Percentiles rank a stretch among this genome's conserved stretches.
Evolutionary conservation across 92 coral and sea anemone genomes (phyloP).

Genomic region (Scolanthus callimorphus): DNA sequence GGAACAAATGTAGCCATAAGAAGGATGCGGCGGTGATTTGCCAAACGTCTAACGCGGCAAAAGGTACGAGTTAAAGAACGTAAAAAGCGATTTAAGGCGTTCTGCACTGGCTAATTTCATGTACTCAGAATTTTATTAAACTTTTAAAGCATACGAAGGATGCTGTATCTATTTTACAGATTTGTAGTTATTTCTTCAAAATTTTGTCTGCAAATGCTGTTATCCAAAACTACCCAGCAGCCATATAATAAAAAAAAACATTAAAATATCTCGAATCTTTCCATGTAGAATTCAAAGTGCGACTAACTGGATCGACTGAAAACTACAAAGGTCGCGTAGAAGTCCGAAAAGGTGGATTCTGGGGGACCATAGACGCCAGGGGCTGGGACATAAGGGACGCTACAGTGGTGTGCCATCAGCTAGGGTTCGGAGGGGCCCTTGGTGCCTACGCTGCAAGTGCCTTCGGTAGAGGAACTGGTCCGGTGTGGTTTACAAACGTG

Average conservation of each 20-base stretch:
- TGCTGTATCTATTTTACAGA: too few species aligned
- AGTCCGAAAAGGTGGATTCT: constrained; percentile 28
- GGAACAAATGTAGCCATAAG: constrained; percentile 28
- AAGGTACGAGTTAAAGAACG: too few species aligned
- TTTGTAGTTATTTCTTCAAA: too few species aligned
- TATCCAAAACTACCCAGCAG: too few species aligned
- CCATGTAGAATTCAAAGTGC: constrained; percentile 11
- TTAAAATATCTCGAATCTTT: too few species aligned
- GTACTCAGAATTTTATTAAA: too few species aligned
- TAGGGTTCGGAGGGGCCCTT: constrained; percentile 27
- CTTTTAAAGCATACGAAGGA: too few species aligned
- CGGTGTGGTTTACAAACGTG: constrained; percentile 44
- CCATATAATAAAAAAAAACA: too few species aligned
- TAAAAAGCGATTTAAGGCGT: too few species aligned
- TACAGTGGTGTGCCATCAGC: constrained; percentile 47
- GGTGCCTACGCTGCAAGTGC: constrained; percentile 33
- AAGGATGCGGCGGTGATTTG: constrained; percentile 37
- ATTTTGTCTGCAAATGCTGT: too few species aligned
- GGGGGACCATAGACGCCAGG: constrained; percentile 47
- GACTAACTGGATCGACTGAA: constrained; percentile 4
- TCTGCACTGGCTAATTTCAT: too few species aligned
- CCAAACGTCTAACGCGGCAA: too few species aligned
- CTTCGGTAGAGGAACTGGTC: constrained; percentile 42
- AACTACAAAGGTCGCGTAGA: constrained; percentile 40
- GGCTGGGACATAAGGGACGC: constrained; percentile 62